Evolutionary conservation across 2,113 vertebrate genomes (phyloP), one percentile per base, ranked within the genome.

Genomic region (Furnarius figulus): DNA sequence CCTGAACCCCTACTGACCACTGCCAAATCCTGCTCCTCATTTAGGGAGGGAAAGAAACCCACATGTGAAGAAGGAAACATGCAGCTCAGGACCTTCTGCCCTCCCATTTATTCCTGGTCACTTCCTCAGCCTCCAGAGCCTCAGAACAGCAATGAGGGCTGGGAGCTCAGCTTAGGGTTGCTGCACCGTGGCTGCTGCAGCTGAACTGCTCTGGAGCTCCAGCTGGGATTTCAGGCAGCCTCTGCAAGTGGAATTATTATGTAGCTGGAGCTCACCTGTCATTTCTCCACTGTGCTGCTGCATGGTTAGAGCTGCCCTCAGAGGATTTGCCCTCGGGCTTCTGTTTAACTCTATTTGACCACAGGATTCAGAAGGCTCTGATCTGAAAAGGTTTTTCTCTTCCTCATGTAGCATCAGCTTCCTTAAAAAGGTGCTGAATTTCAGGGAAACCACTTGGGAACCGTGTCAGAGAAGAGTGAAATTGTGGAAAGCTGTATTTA

Each of bases 391-490:
- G 61, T 65, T 84, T 84, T 90, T 72, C 14, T 92, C 77, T 75
- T 75, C 71, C 66, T 91, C 61, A 33, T 50, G 75, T 68, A 65
- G 39, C 88, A 72, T 58, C 94, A 90, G 59, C 79, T 74, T 63
- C 81, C 70, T 87, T 75, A 91, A 77, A 70, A 94, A 50, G 42
- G 53, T 70, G 59, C 59, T 71, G 62, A 87, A 95, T 92, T 92
- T 71, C 65, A 87, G n/a, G 74, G 80, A 78, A 90, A 31, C 24
- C 6, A 0, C 73, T 89, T 75, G 80, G 56, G 76, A 91, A 9
- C 35, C 4, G 1, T 75, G 62, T 72, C 65, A 72, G 73, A 68
- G 85, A 75, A 81, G 70, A 91, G 55, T 31, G 42, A 31, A 23
- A 72, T 67, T 75, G 81, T 85, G 76, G 83, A 82, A 86, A 90